These are phyloP conservation scores for Mantis religiosa DNA, from an alignment of 2,888 invertebrate genomes.

Conservation along the genomic window DNA sequence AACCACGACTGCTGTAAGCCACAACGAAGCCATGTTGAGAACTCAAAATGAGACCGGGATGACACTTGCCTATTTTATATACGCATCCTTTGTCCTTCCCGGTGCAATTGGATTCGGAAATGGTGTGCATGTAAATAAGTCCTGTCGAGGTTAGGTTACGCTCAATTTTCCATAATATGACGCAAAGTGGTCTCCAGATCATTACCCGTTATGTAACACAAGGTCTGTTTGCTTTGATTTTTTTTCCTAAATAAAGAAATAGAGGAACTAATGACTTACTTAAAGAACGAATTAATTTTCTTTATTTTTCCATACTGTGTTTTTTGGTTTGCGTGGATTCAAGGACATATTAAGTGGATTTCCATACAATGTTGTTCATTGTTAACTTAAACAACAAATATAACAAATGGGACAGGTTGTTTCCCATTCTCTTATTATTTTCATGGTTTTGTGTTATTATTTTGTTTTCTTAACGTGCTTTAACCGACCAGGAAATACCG, in stretches of 20 bases:
- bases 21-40: neutral
- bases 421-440: no score
- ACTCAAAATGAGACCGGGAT: neutral
- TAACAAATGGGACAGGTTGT: neutral
- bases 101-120: neutral
- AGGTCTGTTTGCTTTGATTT: neutral
- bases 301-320: neutral
- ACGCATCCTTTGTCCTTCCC: neutral
- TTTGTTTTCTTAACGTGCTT: no score
- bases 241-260: neutral
- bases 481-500: no score
- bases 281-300: neutral
- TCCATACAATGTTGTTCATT: neutral
- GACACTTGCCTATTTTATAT: neutral
- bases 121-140: neutral
- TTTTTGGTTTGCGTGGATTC: neutral
- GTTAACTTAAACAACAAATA: neutral
- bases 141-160: neutral
- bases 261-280: neutral
- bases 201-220: neutral
- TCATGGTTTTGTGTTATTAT: no score
- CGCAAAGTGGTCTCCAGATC: neutral
- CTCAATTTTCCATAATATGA: neutral
- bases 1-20: neutral
- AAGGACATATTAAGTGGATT: neutral